These are phyloP conservation scores for Cynodonichthys magdalenae DNA, from an alignment of 2,797 vertebrate genomes.

Conservation along the genomic window DNA sequence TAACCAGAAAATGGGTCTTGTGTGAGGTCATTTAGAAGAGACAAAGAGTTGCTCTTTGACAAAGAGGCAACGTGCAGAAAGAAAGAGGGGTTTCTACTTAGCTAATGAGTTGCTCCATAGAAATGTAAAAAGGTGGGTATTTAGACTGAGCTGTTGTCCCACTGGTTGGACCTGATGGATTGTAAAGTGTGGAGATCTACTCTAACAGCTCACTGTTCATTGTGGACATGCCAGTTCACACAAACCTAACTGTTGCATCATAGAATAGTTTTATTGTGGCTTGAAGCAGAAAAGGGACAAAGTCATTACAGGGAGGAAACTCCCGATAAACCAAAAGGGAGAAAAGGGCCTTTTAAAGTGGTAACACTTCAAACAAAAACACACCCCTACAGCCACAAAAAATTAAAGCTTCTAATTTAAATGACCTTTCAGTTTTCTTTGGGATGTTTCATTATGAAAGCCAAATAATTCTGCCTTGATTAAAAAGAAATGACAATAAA, in stretches of 20 bases:
- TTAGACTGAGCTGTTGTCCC: constrained; percentile 73
- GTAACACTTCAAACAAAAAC: constrained; percentile 71
- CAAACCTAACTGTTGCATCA: constrained; percentile 67
- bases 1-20: constrained; percentile 92
- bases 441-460: constrained; percentile 70
- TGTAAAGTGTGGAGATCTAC: constrained; percentile 79
- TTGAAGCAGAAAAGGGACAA: constrained; percentile 37
- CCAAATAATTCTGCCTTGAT: constrained; percentile 44
- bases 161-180: constrained; percentile 70
- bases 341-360: constrained; percentile 78
- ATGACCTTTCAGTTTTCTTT: constrained; percentile 55
- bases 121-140: constrained; percentile 85
- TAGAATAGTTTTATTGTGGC: constrained; percentile 67
- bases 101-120: constrained; percentile 89
- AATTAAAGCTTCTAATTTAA: constrained; percentile 57
- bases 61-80: constrained; percentile 84
- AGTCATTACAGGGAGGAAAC: constrained; percentile 78
- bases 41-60: constrained; percentile 84
- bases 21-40: constrained; percentile 88
- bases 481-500: constrained; percentile 55
- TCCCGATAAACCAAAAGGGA: constrained; percentile 62
- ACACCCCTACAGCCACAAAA: constrained; percentile 46
- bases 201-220: constrained; percentile 68
- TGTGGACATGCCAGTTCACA: constrained; percentile 80
- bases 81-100: constrained; percentile 90